Conservation (phyloP, 2,888 invertebrate species). For the Lottia gigantea region DNA sequence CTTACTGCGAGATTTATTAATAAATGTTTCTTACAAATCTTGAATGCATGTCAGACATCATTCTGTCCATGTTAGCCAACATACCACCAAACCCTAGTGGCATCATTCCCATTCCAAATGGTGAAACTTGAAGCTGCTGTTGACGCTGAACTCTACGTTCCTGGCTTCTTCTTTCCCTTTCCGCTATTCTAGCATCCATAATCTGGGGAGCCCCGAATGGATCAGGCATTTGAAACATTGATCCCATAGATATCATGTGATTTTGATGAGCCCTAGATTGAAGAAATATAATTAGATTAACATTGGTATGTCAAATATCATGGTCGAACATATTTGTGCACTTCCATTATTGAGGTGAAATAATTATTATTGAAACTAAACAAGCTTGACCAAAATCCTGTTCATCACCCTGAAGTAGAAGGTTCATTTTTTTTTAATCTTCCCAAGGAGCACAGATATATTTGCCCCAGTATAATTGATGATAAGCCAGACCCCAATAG, state of each 20-base stretch:
- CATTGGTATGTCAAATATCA: no score
- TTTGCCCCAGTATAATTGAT: no score
- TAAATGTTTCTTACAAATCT: constrained; percentile 49
- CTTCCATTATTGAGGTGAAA: no score
- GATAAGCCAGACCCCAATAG: no score
- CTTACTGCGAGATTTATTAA: neutral
- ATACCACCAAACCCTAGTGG: constrained; percentile 43
- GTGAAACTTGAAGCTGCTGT: constrained; percentile 22
- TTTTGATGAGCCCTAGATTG: constrained; percentile 40
- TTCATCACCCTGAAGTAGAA: no score
- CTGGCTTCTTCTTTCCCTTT: constrained; percentile 17
- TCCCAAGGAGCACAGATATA: no score
- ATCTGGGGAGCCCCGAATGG: constrained; percentile 36
- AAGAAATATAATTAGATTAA: neutral
- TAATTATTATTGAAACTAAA: no score
- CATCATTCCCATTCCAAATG: constrained; percentile 20
- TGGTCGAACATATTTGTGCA: no score
- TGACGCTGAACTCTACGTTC: constrained; percentile 18
- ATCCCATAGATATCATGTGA: constrained; percentile 49
- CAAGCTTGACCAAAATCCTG: no score
- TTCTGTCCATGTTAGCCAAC: constrained; percentile 56
- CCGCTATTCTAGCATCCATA: constrained; percentile 14
- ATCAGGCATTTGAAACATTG: constrained; percentile 37
- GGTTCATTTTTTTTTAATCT: no score
- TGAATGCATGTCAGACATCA: constrained; percentile 55